These are phyloP conservation scores for Tyria jacobaeae DNA, from an alignment of 2,888 invertebrate genomes.

Conservation along the genomic window DNA sequence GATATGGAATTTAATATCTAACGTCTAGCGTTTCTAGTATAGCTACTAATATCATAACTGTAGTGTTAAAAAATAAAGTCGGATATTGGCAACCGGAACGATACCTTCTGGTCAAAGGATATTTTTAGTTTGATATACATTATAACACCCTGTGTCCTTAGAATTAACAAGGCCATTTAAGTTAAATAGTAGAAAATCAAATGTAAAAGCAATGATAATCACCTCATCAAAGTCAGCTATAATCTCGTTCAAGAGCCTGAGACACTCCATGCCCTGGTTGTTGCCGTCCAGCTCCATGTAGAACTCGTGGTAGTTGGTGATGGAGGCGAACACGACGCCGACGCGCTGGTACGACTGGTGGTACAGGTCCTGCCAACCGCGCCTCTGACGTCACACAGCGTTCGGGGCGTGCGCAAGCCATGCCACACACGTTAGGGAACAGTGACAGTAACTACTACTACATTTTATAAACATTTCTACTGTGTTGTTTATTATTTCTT, in stretches of 20 bases:
- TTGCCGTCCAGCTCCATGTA: slow-evolving; percentile 97
- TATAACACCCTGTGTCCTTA: too few species aligned
- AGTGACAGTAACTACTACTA: slow-evolving; percentile 47
- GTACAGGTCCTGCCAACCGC: slow-evolving; percentile 91
- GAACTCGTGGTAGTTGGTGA: slow-evolving; percentile 97
- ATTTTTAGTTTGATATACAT: too few species aligned
- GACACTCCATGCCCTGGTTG: slow-evolving; percentile 96
- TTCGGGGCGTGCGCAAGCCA: slow-evolving; percentile 53
- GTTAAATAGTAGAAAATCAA: neutral
- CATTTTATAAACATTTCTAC: too few species aligned
- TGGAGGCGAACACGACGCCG: slow-evolving; percentile 96
- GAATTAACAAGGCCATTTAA: too few species aligned
- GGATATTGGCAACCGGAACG: too few species aligned
- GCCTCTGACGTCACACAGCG: slow-evolving; percentile 50
- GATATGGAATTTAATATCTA: too few species aligned
- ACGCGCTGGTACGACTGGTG: slow-evolving; percentile 97
- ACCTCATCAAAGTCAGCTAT: slow-evolving; percentile 98
- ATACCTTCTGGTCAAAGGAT: too few species aligned
- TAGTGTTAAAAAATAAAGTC: too few species aligned
- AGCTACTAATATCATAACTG: too few species aligned
- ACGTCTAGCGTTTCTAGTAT: too few species aligned
- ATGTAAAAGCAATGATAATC: slow-evolving; percentile 27
- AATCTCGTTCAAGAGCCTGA: slow-evolving; percentile 95
- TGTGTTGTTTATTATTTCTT: too few species aligned
- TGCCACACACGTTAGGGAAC: slow-evolving; percentile 47